phyloP scores from a whole-genome alignment of 37 sponge, comb jelly and placozoan genomes.

The Aplysina aerophoba region DNA sequence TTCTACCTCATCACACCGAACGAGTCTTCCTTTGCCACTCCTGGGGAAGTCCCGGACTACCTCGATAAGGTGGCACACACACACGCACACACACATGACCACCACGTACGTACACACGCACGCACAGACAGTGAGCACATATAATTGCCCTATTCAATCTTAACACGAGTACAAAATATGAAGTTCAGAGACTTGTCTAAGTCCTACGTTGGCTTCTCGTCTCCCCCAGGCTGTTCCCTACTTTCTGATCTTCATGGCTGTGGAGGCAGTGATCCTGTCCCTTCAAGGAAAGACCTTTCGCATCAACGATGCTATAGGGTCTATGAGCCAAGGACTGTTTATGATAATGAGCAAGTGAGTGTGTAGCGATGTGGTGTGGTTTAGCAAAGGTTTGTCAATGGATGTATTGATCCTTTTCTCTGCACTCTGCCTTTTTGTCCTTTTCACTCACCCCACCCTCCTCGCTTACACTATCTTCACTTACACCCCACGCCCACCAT shows the following conservation, averaged over 20 bases:
- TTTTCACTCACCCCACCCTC: too few relatives aligned
- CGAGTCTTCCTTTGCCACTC: conserved; percentile 53
- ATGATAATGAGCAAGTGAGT: conserved; percentile 39
- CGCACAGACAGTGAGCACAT: not conserved
- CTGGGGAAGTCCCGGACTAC: conserved; percentile 84
- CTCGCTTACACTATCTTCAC: too few relatives aligned
- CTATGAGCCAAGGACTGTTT: conserved; percentile 73
- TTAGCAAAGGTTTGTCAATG: too few relatives aligned
- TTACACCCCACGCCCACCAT: too few relatives aligned
- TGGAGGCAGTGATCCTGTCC: conserved; percentile 62
- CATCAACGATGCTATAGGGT: conserved; percentile 79
- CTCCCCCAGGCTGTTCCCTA: conserved; percentile 64
- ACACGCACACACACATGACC: not conserved
- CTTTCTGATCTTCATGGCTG: conserved; percentile 68
- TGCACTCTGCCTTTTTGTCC: too few relatives aligned
- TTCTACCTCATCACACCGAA: conserved; percentile 85
- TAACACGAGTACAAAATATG: too few relatives aligned
- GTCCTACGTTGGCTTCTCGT: not conserved
- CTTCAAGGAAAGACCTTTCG: conserved; percentile 42
- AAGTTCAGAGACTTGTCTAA: too few relatives aligned
- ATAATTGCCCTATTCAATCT: too few relatives aligned
- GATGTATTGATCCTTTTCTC: too few relatives aligned
- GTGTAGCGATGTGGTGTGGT: too few relatives aligned
- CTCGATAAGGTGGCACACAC: conserved; percentile 61
- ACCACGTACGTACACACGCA: not conserved